phyloP scores from a whole-genome alignment of 2,888 invertebrate species.

The Thera britannica region DNA sequence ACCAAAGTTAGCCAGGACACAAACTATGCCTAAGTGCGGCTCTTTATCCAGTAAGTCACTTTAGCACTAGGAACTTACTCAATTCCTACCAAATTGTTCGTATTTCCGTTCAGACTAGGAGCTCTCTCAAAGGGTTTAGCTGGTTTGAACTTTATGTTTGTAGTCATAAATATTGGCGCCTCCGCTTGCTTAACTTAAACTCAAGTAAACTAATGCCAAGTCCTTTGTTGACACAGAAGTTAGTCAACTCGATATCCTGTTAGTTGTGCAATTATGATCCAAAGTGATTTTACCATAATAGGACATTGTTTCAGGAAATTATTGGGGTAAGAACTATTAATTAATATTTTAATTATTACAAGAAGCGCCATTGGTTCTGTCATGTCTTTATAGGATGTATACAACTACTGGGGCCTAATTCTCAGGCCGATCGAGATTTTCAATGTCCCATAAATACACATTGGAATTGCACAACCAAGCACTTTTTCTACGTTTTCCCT shows the following conservation, averaged over 20 bases:
- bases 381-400: too few species aligned
- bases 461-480: too few species aligned
- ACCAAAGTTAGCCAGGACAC: constrained; percentile 34
- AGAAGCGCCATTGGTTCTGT: too few species aligned
- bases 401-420: too few species aligned
- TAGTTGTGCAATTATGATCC: constrained; percentile 59
- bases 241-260: constrained; percentile 69
- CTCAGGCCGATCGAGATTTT: too few species aligned
- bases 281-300: constrained; percentile 57
- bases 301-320: constrained; percentile 29
- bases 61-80: constrained; percentile 55
- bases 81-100: constrained; percentile 68
- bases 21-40: constrained; percentile 40
- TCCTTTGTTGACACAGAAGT: constrained; percentile 73
- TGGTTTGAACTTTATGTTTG: constrained; percentile 72
- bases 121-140: constrained; percentile 69
- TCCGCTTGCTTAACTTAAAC: constrained; percentile 62
- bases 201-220: constrained; percentile 72
- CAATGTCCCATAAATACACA: too few species aligned
- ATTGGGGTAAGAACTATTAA: constrained; percentile 19
- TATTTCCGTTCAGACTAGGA: constrained; percentile 69
- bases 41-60: constrained; percentile 44
- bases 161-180: constrained; percentile 76
- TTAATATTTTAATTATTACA: neutral
- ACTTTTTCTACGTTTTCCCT: too few species aligned